These are phyloP conservation scores for Camelus dromedarius DNA, from an alignment of 2,113 vertebrate species.

Conservation along the genomic window DNA sequence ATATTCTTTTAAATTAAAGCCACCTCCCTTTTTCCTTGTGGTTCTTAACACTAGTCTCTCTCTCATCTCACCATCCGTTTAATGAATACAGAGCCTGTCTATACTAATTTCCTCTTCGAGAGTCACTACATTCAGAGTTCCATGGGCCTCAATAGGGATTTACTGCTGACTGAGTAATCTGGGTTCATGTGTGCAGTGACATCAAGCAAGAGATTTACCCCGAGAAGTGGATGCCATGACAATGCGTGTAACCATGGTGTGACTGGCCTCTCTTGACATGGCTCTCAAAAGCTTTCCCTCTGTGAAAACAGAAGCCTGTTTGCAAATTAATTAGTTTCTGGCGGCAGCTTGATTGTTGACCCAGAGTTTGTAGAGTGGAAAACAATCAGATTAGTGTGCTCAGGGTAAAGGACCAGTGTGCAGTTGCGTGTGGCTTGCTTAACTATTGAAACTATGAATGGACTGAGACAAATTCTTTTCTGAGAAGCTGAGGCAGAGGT, in stretches of 20 bases:
- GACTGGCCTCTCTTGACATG: slow-evolving; percentile 88
- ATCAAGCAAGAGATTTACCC: slow-evolving; percentile 88
- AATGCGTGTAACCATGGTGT: slow-evolving; percentile 89
- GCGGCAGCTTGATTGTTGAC: slow-evolving; percentile 91
- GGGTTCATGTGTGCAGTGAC: slow-evolving; percentile 88
- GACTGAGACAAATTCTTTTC: slow-evolving; percentile 89
- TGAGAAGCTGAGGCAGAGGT: slow-evolving; percentile 89
- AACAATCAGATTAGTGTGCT: slow-evolving; percentile 92
- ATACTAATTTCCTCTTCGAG: slow-evolving; percentile 86
- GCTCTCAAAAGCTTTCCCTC: slow-evolving; percentile 90
- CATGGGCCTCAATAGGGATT: slow-evolving; percentile 85
- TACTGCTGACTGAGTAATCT: slow-evolving; percentile 88
- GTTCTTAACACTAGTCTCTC: background rate
- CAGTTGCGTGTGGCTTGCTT: slow-evolving; percentile 87
- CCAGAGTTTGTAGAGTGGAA: slow-evolving; percentile 91
- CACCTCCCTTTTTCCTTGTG: slow-evolving; percentile 20
- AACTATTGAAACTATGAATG: slow-evolving; percentile 87
- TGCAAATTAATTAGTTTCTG: slow-evolving; percentile 94
- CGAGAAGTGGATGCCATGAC: slow-evolving; percentile 87
- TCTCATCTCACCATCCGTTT: slow-evolving; percentile 78
- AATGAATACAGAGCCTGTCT: slow-evolving; percentile 85
- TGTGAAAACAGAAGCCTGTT: slow-evolving; percentile 90
- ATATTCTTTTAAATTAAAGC: slow-evolving; percentile 35
- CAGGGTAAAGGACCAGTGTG: slow-evolving; percentile 87
- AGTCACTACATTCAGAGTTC: slow-evolving; percentile 80